Percentiles rank a stretch among this genome's conserved stretches.
Conservation (phyloP, 2,113 vertebrate genomes). For the Ictalurus punctatus region DNA sequence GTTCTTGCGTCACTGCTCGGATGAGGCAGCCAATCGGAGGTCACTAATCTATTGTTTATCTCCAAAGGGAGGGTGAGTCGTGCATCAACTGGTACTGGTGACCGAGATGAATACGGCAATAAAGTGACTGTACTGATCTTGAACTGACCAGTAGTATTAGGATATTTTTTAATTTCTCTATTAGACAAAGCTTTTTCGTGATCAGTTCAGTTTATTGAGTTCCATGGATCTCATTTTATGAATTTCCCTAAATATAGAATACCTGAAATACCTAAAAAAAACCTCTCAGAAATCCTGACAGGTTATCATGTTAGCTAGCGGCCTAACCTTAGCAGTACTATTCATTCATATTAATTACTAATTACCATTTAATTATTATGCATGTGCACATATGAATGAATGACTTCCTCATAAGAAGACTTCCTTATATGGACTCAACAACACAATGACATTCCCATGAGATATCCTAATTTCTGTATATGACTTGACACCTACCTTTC, state of each 20-base stretch:
- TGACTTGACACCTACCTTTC: background rate
- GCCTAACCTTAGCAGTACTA: too few relatives aligned
- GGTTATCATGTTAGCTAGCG: background rate
- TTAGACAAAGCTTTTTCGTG: background rate
- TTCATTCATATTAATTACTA: too few relatives aligned
- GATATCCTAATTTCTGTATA: background rate
- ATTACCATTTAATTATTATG: background rate
- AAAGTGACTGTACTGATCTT: background rate
- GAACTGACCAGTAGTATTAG: background rate
- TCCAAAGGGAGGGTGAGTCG: background rate
- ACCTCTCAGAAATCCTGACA: background rate
- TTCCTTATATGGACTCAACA: background rate
- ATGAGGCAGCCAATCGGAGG: background rate
- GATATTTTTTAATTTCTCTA: background rate
- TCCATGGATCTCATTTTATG: background rate
- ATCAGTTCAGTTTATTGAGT: background rate
- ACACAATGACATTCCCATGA: background rate
- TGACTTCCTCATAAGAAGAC: background rate
- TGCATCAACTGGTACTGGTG: background rate
- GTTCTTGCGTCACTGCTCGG: constrained; percentile 1
- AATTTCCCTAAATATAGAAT: background rate
- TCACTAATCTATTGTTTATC: constrained; percentile 9
- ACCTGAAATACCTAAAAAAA: too few relatives aligned
- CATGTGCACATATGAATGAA: background rate
- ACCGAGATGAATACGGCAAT: background rate